Percentiles rank a stretch among this genome's conserved stretches.
Evolutionary conservation across 2,113 vertebrate species (phyloP).

Genomic region (Tiliqua scincoides): DNA sequence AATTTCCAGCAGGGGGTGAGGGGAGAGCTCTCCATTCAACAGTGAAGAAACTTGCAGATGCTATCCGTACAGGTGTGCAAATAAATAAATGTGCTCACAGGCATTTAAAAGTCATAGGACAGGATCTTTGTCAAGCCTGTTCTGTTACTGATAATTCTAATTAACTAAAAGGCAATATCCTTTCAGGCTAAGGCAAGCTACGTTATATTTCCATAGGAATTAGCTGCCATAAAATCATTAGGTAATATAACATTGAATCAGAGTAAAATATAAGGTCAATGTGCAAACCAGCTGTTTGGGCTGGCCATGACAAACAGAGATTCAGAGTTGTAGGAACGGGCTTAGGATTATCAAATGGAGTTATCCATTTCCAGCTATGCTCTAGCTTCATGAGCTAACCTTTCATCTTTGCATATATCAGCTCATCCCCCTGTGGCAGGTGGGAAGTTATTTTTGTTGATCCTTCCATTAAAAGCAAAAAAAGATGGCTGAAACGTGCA

Average conservation of each 20-base stretch:
- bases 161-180: conserved; percentile 68
- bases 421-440: conserved; percentile 16
- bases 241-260: conserved; percentile 63
- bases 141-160: conserved; percentile 44
- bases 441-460: background rate
- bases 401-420: conserved; percentile 35
- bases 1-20: conserved; percentile 13
- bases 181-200: conserved; percentile 17
- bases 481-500: conserved; percentile 12
- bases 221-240: conserved; percentile 68
- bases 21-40: conserved; percentile 36
- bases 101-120: conserved; percentile 27
- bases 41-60: background rate
- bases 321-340: background rate
- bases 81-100: conserved; percentile 34
- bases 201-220: conserved; percentile 56
- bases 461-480: conserved; percentile 36
- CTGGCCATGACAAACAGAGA: conserved; percentile 64
- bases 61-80: conserved; percentile 2
- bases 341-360: conserved; percentile 10
- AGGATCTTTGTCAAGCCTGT: background rate
- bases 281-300: conserved; percentile 65
- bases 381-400: conserved; percentile 48
- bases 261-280: conserved; percentile 16
- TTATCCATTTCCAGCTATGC: conserved; percentile 3